Evolutionary conservation across 2,888 invertebrate species (phyloP).

Genomic region (Phaedon cochleariae): DNA sequence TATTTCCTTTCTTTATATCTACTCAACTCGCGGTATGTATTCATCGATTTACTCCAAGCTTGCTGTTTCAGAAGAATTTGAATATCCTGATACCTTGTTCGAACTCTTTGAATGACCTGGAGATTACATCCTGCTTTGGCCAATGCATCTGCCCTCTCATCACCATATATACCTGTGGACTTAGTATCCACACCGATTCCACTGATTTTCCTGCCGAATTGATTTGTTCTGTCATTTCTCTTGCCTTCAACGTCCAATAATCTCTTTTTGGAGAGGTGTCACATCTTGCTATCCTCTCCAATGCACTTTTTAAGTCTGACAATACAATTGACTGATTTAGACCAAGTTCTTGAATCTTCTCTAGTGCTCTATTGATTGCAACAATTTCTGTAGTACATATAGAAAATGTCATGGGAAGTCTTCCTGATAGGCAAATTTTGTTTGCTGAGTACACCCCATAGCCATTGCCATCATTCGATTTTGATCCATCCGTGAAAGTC

Average conservation of each 20-base stretch:
- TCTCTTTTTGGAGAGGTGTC: not conserved
- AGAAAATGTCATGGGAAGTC: not conserved
- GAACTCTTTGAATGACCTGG: not conserved
- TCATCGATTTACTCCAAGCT: not conserved
- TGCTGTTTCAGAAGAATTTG: too few species aligned
- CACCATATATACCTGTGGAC: not conserved
- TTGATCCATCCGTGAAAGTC: too few species aligned
- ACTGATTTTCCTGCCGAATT: not conserved
- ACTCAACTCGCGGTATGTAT: not conserved
- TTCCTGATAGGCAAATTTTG: not conserved
- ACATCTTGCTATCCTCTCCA: not conserved
- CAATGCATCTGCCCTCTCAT: not conserved
- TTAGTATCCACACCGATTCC: slow-evolving; percentile 4
- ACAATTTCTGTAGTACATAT: slow-evolving; percentile 3
- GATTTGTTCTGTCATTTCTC: not conserved
- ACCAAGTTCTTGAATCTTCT: not conserved
- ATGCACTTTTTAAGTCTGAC: not conserved
- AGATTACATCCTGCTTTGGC: not conserved
- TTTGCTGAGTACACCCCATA: too few species aligned
- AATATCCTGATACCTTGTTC: too few species aligned
- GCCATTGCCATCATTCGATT: too few species aligned
- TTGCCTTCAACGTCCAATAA: not conserved
- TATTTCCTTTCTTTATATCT: not conserved
- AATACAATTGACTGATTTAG: not conserved
- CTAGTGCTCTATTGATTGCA: not conserved